These are phyloP conservation scores for Meiosimyza platycephala DNA, from an alignment of 2,888 invertebrate genomes.

Conservation along the genomic window DNA sequence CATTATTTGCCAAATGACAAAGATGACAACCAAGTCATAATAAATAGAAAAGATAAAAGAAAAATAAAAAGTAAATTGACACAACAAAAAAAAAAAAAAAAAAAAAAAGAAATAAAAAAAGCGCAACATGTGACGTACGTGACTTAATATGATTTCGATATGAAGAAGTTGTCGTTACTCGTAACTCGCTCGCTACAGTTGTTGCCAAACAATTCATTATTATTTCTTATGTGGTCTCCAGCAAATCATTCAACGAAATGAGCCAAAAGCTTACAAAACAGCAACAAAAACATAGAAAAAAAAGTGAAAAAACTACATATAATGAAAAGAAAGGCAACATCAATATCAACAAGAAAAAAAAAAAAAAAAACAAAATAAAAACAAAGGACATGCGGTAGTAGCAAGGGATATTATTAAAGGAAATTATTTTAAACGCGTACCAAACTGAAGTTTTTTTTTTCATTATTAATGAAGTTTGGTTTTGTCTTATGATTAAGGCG, in stretches of 20 bases:
- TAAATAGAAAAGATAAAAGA: conserved; percentile 3
- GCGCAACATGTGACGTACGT: conserved; percentile 33
- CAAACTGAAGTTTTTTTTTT: conserved; percentile 3
- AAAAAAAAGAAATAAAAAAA: neutral
- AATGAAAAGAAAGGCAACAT: neutral
- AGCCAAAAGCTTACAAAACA: conserved; percentile 6
- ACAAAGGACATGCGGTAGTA: neutral
- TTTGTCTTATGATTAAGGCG: too few species aligned
- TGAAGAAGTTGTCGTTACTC: neutral
- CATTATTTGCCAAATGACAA: neutral
- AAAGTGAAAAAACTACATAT: too few species aligned
- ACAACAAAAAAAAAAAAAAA: neutral
- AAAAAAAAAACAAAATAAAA: neutral
- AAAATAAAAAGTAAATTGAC: neutral
- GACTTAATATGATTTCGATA: conserved; percentile 31
- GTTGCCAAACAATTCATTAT: conserved; percentile 30
- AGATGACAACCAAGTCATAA: neutral
- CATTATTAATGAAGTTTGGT: conserved; percentile 11
- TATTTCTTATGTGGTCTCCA: conserved; percentile 28
- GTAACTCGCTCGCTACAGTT: neutral
- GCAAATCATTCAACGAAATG: conserved; percentile 19
- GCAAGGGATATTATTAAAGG: neutral
- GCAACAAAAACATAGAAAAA: neutral
- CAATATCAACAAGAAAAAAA: conserved; percentile 1
- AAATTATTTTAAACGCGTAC: conserved; percentile 28